Conservation (phyloP, 2,113 vertebrate species). For the Lanius collurio region DNA sequence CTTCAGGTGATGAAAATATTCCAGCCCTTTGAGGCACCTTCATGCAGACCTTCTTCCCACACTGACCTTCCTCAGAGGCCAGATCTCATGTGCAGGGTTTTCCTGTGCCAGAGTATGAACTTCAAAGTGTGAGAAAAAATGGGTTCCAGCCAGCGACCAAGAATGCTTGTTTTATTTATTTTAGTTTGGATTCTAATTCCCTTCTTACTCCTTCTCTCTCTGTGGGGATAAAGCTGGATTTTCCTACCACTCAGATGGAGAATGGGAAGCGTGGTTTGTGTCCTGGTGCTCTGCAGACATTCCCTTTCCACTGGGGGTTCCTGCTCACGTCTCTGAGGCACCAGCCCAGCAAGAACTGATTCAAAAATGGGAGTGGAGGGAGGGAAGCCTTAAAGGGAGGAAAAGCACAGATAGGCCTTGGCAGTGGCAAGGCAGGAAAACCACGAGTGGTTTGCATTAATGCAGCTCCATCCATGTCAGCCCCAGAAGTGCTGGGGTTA, state of each 20-base stretch:
- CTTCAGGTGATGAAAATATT: background rate
- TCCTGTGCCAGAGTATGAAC: background rate
- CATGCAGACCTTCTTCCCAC: background rate
- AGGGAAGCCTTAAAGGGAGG: background rate
- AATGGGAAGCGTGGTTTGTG: background rate
- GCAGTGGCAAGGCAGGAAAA: background rate
- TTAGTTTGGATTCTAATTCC: constrained; percentile 35
- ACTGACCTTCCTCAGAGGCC: background rate
- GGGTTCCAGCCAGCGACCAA: background rate
- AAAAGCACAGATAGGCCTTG: background rate
- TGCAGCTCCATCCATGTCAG: background rate
- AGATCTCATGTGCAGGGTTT: background rate
- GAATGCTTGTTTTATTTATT: constrained; percentile 33
- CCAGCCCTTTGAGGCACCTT: background rate
- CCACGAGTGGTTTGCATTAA: rapidly evolving
- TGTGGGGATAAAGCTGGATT: constrained; percentile 23
- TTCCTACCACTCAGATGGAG: background rate
- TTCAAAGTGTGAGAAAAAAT: constrained; percentile 26
- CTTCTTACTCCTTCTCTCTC: background rate
- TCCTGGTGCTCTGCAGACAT: background rate
- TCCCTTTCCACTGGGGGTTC: background rate
- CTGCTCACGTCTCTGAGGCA: background rate
- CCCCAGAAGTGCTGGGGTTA: background rate
- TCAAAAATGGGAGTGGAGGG: background rate
- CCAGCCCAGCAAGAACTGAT: background rate